These are phyloP conservation scores for Rhinolophus sinicus DNA, from an alignment of 2,113 vertebrate genomes.

Conservation along the genomic window DNA sequence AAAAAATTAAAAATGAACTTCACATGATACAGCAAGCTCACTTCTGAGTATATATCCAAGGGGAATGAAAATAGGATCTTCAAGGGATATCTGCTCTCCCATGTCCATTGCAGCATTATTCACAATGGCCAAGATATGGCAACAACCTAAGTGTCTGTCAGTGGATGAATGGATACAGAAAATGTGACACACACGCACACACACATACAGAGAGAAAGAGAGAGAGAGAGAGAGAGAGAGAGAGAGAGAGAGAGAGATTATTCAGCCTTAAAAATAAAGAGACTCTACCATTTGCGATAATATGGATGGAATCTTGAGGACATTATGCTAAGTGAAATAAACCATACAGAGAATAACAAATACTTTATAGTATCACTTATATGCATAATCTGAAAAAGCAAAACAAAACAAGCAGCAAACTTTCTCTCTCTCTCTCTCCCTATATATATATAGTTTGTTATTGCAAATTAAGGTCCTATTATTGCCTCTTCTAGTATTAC, in stretches of 20 bases:
- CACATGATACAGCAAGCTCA: neutral
- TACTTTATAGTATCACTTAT: neutral
- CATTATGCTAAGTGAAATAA: neutral
- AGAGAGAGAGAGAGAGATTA: neutral
- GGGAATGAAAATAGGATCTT: neutral
- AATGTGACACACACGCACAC: neutral
- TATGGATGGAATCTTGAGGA: neutral
- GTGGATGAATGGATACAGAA: neutral
- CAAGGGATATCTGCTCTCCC: neutral
- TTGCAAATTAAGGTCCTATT: neutral
- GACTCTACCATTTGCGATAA: neutral
- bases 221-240: no score
- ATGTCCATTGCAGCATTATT: neutral
- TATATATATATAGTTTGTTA: no score
- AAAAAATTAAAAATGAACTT: neutral
- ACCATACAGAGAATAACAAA: neutral
- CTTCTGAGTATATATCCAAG: neutral
- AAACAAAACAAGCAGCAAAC: no score
- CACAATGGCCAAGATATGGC: neutral
- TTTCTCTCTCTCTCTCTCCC: no score
- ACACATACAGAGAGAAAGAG: no score
- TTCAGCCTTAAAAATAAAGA: neutral
- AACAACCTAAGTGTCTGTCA: neutral
- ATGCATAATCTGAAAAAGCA: neutral
- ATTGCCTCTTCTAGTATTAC: neutral